Evolutionary conservation across 2,888 invertebrate genomes (phyloP), one percentile per base, ranked within the genome.

Genomic region (Amphipyra tragopoginis): DNA sequence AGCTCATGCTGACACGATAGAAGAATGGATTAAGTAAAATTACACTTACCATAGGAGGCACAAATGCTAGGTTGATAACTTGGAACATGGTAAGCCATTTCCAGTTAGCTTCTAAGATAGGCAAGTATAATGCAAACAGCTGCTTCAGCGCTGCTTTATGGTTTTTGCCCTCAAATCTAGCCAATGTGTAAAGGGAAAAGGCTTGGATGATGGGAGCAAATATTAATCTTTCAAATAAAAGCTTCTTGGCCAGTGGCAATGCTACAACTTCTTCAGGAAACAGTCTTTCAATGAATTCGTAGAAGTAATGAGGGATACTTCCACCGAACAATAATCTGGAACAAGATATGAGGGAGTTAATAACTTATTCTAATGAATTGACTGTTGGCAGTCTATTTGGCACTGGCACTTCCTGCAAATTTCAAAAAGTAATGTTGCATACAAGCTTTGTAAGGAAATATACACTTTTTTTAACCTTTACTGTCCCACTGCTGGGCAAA

Each of bases 301-400:
- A 97, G 87, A 98, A 97, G 83, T 96, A 97, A 88, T 98, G 97
- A 0, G 98, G 97, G 4, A 97, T 91, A 1, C 97, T 95, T 33
- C 98, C 98, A 56, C 97, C 97, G 88, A 98, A 97, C n/a, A 97
- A 82, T 45, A 98, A 92, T 49, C 97, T 97, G 89, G 88, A 55
- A 60, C 36, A 39, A 49, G n/a, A 54, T 29, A 55, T 42, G 33
- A 2, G 8, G 1, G 10, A 26, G 5, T 36, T 36, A 9, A 11
- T 29, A 11, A 21, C 21, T 21, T 21, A 21, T 21, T 21, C 21
- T 21, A 21, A 21, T 21, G 21, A 21, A 21, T n/a, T n/a, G n/a
- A n/a, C n/a, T n/a, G n/a, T n/a, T n/a, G n/a, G n/a, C n/a, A n/a
- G n/a, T n/a, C n/a, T n/a, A n/a, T n/a, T n/a, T n/a, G n/a, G n/a